Conservation (phyloP, 1,140 invertebrate species). For the Drosophila quadrilineata region DNA sequence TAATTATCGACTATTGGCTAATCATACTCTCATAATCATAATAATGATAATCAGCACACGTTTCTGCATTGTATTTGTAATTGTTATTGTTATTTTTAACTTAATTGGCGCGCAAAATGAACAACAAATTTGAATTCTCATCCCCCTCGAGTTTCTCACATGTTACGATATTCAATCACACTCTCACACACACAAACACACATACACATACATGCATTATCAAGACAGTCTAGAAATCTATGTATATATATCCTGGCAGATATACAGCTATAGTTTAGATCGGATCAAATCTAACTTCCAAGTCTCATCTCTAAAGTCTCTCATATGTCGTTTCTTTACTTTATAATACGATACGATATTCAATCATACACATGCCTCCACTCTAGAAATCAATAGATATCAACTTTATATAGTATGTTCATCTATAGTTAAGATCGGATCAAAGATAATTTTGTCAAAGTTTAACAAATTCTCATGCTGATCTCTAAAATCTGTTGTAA, state of each 20-base stretch:
- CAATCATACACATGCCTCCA: too few relatives aligned
- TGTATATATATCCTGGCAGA: conserved; percentile 38
- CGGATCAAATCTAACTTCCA: background rate
- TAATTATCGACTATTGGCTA: conserved; percentile 73
- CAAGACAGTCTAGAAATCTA: background rate
- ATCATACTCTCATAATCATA: too few relatives aligned
- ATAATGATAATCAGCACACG: conserved; percentile 72
- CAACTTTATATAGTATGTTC: too few relatives aligned
- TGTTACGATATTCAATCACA: background rate
- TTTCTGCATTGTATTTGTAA: conserved; percentile 64
- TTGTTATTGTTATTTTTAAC: too few relatives aligned
- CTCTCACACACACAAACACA: conserved; percentile 19
- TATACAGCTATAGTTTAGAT: conserved; percentile 18
- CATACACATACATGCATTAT: conserved; percentile 11
- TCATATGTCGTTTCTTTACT: too few relatives aligned
- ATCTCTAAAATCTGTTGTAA: too few relatives aligned
- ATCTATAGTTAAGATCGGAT: too few relatives aligned
- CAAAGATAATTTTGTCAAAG: too few relatives aligned
- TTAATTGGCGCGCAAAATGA: conserved; percentile 73
- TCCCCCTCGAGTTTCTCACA: conserved; percentile 13
- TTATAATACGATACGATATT: too few relatives aligned
- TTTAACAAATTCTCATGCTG: too few relatives aligned
- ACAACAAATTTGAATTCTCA: conserved; percentile 69
- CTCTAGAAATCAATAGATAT: too few relatives aligned
- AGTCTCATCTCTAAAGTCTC: too few relatives aligned